A percentile compares a stretch with the other conserved stretches of the same genome.
Conservation (phyloP, 1,140 invertebrate species). For the Samia ricini region DNA sequence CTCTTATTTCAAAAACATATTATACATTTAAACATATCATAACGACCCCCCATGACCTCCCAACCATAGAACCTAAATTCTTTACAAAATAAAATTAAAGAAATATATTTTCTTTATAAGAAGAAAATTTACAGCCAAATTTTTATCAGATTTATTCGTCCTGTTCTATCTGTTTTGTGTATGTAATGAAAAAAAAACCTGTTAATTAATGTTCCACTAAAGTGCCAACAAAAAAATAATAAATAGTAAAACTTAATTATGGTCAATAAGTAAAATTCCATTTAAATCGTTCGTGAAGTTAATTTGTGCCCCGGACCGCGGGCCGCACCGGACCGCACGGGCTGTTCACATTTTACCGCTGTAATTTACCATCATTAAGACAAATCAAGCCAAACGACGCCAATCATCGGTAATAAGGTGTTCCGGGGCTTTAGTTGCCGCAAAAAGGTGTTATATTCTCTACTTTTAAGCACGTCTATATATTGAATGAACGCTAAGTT, state of each 20-base stretch:
- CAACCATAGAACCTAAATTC: too few relatives aligned
- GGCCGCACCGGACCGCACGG: conserved; percentile 46
- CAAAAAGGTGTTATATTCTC: conserved; percentile 65
- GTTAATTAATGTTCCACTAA: background rate
- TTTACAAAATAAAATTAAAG: too few relatives aligned
- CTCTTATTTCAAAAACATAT: too few relatives aligned
- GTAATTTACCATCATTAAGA: conserved; percentile 65
- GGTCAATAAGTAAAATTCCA: conserved; percentile 27
- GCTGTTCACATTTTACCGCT: conserved; percentile 38
- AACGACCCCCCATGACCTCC: too few relatives aligned
- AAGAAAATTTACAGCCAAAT: too few relatives aligned
- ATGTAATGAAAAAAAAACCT: background rate
- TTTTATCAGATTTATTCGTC: too few relatives aligned
- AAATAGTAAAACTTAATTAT: conserved; percentile 29
- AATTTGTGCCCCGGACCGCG: too few relatives aligned
- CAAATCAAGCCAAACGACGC: conserved; percentile 52
- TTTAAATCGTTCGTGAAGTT: conserved; percentile 22
- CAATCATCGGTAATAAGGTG: conserved; percentile 62
- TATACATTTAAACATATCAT: too few relatives aligned
- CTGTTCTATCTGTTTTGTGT: too few relatives aligned
- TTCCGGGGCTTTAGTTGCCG: conserved; percentile 36
- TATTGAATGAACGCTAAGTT: conserved; percentile 34
- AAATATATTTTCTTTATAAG: too few relatives aligned
- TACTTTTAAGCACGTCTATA: conserved; percentile 31
- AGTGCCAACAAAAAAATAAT: conserved; percentile 20